Evolutionary conservation across 30 jellyfish, hydroid and myxozoan genomes (phyloP), one percentile per base, ranked within the genome.

Genomic region (Nemopilema nomurai): DNA sequence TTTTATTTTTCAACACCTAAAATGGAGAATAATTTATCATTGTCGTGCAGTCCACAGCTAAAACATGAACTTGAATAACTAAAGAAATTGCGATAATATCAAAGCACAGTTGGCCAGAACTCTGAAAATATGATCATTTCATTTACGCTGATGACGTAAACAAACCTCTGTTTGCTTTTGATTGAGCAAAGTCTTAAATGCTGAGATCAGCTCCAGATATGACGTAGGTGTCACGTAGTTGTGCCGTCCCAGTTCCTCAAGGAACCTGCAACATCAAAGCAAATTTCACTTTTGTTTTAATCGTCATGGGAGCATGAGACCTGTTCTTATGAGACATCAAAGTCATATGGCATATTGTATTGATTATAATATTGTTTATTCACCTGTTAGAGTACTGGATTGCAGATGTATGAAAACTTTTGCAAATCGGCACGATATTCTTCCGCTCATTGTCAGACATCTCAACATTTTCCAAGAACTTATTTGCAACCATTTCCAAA

Each of bases 221-320:
- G 99, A 94, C 20, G 99, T 94, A 6, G 99, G 99, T 30, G 99
- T 94, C 51, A 94, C 99, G 85, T 94, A 94, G 70, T 94, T 94
- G 80, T 87, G 96, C 20, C 99, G 96, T 23, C 99, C 99, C 41
- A 86, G 97, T 71, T 94, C 97, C 49, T 83, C 92, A 22, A 84
- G 74, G 73, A 94, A 94, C 74, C 99, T 94, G 30, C 24, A 65
- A 28, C 57, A 41, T 41, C 57, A 41, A 41, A 41, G 9, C 57
- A 41, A 41, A 41, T 41, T 41, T 41, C 57, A 41, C n/a, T n/a
- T n/a, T n/a, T n/a, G n/a, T n/a, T n/a, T n/a, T n/a, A n/a, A n/a
- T n/a, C n/a, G n/a, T n/a, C n/a, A n/a, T n/a, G n/a, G n/a, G n/a
- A n/a, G n/a, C n/a, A n/a, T n/a, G n/a, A n/a, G n/a, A n/a, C n/a